Evolutionary conservation across 2,797 vertebrate genomes (phyloP), one percentile per base, ranked within the genome.

Genomic region (Macropodus opercularis): DNA sequence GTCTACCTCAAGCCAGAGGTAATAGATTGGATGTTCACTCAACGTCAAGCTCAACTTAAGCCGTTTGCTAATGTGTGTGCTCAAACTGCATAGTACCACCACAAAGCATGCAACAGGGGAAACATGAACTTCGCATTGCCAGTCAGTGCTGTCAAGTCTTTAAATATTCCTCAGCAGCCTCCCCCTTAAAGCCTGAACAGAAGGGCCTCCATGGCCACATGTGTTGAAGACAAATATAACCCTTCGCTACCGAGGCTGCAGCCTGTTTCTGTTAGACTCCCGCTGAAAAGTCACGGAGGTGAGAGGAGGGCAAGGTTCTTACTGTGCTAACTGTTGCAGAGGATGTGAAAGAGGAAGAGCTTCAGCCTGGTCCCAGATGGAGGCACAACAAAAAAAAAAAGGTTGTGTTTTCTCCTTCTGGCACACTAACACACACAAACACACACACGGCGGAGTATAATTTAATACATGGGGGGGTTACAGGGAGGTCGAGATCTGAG

Each of bases 171-270:
- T 5, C 6, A 29, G 68, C 69, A 63, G 31, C 69, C 64, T 48
- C 29, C 47, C 69, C 44, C 36, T 51, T 43, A 41, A 57, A 68
- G 49, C 51, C 69, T 40, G 57, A 64, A 63, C 74, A 75, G 77
- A 21, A 34, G 68, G 72, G 76, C 71, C 83, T 77, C 77, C n/a
- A 23, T 75, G 64, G 77, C 75, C 68, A 58, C 77, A 86, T 80
- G 81, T 84, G 86, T 80, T 74, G 31, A 80, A 84, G 86, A 88
- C 86, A 88, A 90, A 90, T 88, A 88, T 86, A 90, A 85, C 81
- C 77, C 63, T 46, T 27, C 23, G 56, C 71, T 62, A 62, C 69
- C 73, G 63, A 23, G 23, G 79, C 61, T 75, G 69, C 42, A 5
- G 65, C 41, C 60, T 42, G 72, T 58, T 72, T 72, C 80, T 82